Evolutionary conservation across 2,888 invertebrate species (phyloP), one percentile per base, ranked within the genome.

Genomic region (Phengaris arion): DNA sequence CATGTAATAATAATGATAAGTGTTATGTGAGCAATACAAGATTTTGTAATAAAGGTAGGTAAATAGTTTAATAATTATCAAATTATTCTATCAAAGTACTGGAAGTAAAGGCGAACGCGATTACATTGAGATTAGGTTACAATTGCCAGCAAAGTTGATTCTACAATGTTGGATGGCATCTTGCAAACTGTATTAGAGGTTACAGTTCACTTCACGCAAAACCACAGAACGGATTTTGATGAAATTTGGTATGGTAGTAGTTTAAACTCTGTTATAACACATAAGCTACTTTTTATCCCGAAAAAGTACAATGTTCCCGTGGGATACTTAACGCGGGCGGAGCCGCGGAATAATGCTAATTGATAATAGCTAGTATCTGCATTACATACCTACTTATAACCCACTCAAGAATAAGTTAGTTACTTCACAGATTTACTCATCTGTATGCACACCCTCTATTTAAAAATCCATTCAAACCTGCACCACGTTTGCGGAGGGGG

Each of bases 381-480:
- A 59, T 59, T 48, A 59, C 22, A 8, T 22, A 15, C 15, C 22
- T 22, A 59, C 22, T 4, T 3, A 35, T 35, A 35, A 35, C 35
- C 35, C 35, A 35, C 57, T 57, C 57, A 59, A 59, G 22, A 59
- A 59, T 59, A 59, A 59, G 59, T 59, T 22, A 59, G 22, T 59
- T 59, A 59, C 59, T 22, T 22, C 59, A n/a, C 57, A 59, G 59
- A 59, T 59, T 59, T 9, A 35, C 64, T 64, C 64, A 64, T 64
- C 35, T 64, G 35, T 45, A 64, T 64, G 64, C 64, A 64, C 64
- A 64, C 64, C 64, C 64, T 45, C 35, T 35, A 64, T 64, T 64
- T 35, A 64, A 64, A 64, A 64, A 64, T 64, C 64, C 35, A 64
- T 64, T 64, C 64, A 64, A 45, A 64, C 64, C 64, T 64, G 64